These are phyloP conservation scores for Tragelaphus strepsiceros DNA, from an alignment of 2,113 vertebrate species.

Conservation along the genomic window DNA sequence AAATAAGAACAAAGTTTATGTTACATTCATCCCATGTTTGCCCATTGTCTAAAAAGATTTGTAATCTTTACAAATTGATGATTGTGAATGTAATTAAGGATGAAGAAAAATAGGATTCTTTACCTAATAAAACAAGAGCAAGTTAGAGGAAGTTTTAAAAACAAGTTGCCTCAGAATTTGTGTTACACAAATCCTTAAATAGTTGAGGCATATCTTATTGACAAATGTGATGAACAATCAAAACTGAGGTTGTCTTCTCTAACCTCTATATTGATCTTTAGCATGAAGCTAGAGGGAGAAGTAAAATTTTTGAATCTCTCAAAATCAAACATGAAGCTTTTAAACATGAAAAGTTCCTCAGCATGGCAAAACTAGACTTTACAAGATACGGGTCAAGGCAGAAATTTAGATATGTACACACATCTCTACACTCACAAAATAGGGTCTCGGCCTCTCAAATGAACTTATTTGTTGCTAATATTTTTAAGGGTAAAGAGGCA, in stretches of 20 bases:
- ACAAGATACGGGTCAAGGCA: not conserved
- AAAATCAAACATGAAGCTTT: slow-evolving; percentile 4
- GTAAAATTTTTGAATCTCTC: not conserved
- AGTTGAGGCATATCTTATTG: not conserved
- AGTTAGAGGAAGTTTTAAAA: not conserved
- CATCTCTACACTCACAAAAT: not conserved
- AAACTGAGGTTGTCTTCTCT: not conserved
- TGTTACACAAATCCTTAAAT: not conserved
- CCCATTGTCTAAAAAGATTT: not conserved
- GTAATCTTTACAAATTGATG: not conserved
- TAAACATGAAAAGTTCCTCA: not conserved
- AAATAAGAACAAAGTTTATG: not conserved
- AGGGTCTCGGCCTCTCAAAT: not conserved
- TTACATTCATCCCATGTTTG: not conserved
- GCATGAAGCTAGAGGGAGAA: not conserved
- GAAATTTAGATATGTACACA: not conserved
- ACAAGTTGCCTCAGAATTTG: not conserved
- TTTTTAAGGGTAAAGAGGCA: not conserved
- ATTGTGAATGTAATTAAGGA: not conserved
- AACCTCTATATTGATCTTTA: not conserved
- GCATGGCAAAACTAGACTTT: not conserved
- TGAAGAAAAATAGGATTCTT: not conserved
- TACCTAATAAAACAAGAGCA: not conserved
- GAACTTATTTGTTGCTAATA: not conserved
- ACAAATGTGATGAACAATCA: not conserved